Conservation (phyloP, 2,113 vertebrate species). For the Sinocyclocheilus anshuiensis region DNA sequence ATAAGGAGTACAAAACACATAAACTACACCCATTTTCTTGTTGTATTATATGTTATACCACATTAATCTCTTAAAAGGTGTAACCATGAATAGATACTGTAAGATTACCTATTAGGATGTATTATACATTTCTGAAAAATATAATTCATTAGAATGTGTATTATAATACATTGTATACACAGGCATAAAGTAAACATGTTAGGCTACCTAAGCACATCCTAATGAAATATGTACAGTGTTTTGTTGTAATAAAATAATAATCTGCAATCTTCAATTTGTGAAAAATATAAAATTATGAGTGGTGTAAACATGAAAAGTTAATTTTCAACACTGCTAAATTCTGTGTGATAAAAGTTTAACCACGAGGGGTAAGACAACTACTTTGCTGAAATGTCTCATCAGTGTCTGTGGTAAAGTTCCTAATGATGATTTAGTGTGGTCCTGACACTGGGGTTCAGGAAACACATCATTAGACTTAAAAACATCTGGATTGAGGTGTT, state of each 20-base stretch:
- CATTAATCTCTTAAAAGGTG: too few species aligned
- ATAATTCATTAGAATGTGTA: background rate
- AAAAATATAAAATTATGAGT: background rate
- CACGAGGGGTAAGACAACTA: background rate
- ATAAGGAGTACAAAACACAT: too few species aligned
- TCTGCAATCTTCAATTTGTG: background rate
- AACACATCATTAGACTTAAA: constrained; percentile 6
- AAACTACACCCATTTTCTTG: too few species aligned
- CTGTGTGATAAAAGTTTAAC: background rate
- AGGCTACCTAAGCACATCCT: background rate
- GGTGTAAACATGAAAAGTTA: background rate
- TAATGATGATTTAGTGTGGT: constrained; percentile 23
- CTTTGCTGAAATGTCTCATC: constrained; percentile 1
- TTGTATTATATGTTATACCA: too few species aligned
- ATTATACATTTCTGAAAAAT: background rate
- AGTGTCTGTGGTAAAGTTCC: background rate
- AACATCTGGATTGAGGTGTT: constrained; percentile 37
- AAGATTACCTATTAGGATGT: background rate
- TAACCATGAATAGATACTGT: background rate
- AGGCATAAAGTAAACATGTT: background rate
- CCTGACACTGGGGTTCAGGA: background rate
- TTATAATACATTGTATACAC: background rate
- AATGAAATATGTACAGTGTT: background rate
- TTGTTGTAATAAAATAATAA: background rate
- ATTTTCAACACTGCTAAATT: background rate